Evolutionary conservation across 2,888 invertebrate genomes (phyloP), one percentile per base, ranked within the genome.

Genomic region (Helobdella robusta): DNA sequence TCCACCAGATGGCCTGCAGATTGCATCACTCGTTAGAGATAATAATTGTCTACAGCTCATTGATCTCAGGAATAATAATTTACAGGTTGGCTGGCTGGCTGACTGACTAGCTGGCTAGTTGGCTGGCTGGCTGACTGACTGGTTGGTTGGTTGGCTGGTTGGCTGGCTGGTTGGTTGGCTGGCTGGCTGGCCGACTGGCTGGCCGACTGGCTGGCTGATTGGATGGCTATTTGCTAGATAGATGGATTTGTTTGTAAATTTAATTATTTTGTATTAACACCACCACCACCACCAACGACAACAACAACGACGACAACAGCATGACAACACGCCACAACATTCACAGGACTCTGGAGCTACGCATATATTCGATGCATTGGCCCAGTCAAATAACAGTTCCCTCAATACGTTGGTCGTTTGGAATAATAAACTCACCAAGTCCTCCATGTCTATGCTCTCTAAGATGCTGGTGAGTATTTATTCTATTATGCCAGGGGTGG

Each of bases 351-450:
- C 82, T 20, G 91, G 91, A 0, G 83, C 86, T 58, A 83, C 83
- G 2, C 85, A 86, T 76, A 81, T 91, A 52, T 85, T 87, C 52
- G 86, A 87, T 67, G 89, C 88, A 2, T 77, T 91, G 52, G 83
- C 84, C 28, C 84, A 86, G 72, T 87, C 89, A 75, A 83, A 85
- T 1, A 74, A 78, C 30, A 73, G 76, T 34, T 77, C 78, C 2
- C 70, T 79, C 46, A 72, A 72, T 28, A 87, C 88, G 20, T 82
- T 91, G 23, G 86, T 90, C 40, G 78, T 91, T 36, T 90, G 89
- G 89, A 90, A 89, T 79, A 91, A 91, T 76, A 86, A 86, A 75
- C 82, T 91, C 61, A 88, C 88, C 6, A 85, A 86, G 74, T 85
- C 86, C 72, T 86, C 86, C 64, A 86, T 87, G 68, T 79, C 81